Base-by-base conservation (phyloP, 2,797 vertebrate genomes). In the Sparus aurata region DNA sequence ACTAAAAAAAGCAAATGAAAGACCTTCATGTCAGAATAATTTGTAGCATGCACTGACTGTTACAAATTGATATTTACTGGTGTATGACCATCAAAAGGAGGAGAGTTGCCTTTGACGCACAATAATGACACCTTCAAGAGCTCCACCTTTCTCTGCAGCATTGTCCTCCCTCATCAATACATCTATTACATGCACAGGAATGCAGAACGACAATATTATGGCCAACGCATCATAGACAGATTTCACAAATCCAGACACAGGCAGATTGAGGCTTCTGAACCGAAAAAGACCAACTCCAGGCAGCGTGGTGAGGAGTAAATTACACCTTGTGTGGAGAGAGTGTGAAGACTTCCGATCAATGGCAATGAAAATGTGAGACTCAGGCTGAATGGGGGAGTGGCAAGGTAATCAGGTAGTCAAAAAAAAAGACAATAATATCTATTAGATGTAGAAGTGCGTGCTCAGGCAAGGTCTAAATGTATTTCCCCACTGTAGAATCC, bases 1-100 rank as follows among this genome's bases (percentile, higher is more conserved):
- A 59, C 72, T 69, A 52, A 64, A 77, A 80, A 74, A 81, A 77
- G 73, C 69, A 82, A 83, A 86, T 91, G 64, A 82, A 89, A 89
- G 70, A 50, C 72, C 16, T 74, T 85, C 54, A 69, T 80, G 85
- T 87, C 72, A 71, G 41, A 84, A 87, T 82, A 83, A 91, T 80
- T 66, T 61, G 50, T 54, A 25, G 13, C 53, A 81, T 49, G 71
- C 73, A 69, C 4, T 4, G 62, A 77, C 73, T 70, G 55, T 58
- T 75, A 73, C 84, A 85, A 79, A 87, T n/a, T 30, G 52, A 70
- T 86, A 62, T 71, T 63, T 69, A 43, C 23, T 27, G 43, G 49
- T 18, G 46, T 8, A 27, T 54, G 76, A 50, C 57, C 55, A 23
- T 73, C 23, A 62, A 52, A 69, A 7, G 57, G 38, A n/a, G 25